phyloP scores from a whole-genome alignment of 2,797 vertebrate species.

The Coluber constrictor region DNA sequence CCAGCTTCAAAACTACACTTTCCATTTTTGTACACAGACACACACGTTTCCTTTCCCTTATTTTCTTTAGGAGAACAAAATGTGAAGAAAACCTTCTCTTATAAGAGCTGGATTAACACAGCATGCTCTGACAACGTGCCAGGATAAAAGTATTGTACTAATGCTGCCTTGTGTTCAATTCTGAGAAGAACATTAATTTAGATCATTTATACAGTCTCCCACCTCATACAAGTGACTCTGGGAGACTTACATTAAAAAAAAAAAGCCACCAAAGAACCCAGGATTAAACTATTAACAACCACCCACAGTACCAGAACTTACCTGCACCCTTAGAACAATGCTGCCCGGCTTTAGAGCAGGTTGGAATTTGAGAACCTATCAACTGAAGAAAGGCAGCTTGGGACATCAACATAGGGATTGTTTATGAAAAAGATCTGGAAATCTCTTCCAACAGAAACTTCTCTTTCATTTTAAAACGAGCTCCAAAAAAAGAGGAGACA shows the following conservation, averaged over 20 bases:
- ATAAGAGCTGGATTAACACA: neutral
- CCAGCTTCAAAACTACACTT: neutral
- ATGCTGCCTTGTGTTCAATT: neutral
- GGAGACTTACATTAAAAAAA: neutral
- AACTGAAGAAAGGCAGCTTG: too few species aligned
- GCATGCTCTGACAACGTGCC: neutral
- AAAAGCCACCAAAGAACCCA: neutral
- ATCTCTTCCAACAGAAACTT: neutral
- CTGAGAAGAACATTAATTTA: neutral
- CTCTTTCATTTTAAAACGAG: neutral
- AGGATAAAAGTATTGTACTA: neutral
- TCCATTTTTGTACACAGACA: neutral
- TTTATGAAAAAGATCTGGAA: neutral
- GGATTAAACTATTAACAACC: neutral
- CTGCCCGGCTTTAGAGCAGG: neutral
- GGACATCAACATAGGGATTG: neutral
- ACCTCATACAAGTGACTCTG: neutral
- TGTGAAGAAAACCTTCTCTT: neutral
- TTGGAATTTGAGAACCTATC: neutral
- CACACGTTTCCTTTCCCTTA: too few species aligned
- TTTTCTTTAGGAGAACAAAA: neutral
- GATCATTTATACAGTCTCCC: neutral
- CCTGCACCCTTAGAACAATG: neutral
- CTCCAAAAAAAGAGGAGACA: neutral
- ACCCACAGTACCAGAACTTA: neutral